A percentile compares a stretch with the other conserved stretches of the same genome.
These are phyloP conservation scores for Phaedon cochleariae DNA, from an alignment of 2,888 invertebrate species.

Conservation along the genomic window DNA sequence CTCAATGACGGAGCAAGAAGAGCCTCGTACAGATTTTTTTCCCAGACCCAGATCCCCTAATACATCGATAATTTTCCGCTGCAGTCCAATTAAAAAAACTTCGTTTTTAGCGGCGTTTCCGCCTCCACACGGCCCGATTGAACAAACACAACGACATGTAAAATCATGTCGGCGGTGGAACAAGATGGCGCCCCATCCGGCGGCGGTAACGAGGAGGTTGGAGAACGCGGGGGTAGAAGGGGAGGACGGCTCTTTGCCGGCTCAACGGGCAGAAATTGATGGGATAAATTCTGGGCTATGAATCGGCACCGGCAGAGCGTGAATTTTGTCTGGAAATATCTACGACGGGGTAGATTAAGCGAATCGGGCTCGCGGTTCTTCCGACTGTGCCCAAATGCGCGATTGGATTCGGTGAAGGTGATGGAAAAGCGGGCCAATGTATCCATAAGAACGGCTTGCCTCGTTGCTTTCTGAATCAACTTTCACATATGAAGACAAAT, in stretches of 20 bases:
- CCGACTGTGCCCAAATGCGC: conserved; percentile 27
- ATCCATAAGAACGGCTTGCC: too few species aligned
- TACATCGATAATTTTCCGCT: conserved; percentile 30
- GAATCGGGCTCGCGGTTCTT: conserved; percentile 14
- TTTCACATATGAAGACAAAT: too few species aligned
- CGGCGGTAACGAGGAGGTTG: conserved; percentile 45
- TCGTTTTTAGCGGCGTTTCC: too few species aligned
- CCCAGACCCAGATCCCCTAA: too few species aligned
- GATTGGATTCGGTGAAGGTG: too few species aligned
- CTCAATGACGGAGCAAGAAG: too few species aligned
- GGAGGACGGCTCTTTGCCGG: conserved; percentile 67
- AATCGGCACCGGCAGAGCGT: conserved; percentile 67
- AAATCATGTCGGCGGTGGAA: conserved; percentile 58
- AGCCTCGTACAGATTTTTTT: too few species aligned
- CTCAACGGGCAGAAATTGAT: conserved; percentile 72
- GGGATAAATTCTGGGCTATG: conserved; percentile 71
- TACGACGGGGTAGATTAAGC: conserved; percentile 31
- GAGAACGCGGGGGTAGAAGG: conserved; percentile 37
- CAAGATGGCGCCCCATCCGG: conserved; percentile 59
- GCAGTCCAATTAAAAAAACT: conserved; percentile 55
- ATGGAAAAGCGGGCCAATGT: too few species aligned
- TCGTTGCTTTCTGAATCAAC: too few species aligned
- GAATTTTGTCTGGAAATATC: conserved; percentile 40
- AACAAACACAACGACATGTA: conserved; percentile 60
- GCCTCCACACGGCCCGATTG: conserved; percentile 58